Percentiles rank a stretch among this genome's conserved stretches.
phyloP scores from a whole-genome alignment of 1,140 invertebrate genomes.

The Potamilus streckersoni region DNA sequence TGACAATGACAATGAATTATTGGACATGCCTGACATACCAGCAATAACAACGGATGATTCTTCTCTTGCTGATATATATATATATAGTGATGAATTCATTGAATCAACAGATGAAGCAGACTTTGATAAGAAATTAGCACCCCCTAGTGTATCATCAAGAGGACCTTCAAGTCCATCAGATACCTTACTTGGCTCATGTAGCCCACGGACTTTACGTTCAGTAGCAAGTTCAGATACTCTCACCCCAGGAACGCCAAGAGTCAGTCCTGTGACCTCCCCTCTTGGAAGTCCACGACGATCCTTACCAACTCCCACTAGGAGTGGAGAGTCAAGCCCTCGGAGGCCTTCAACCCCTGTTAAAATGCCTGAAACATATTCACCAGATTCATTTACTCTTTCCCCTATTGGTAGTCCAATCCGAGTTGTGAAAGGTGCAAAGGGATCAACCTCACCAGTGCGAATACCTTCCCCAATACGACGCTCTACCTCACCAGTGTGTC shows the following conservation, averaged over 20 bases:
- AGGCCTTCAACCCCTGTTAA: constrained; percentile 41
- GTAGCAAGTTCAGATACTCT: constrained; percentile 77
- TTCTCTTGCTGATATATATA: constrained; percentile 14
- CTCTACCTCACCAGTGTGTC: constrained; percentile 32
- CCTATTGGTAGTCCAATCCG: constrained; percentile 47
- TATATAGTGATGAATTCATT: constrained; percentile 20
- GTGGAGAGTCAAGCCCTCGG: constrained; percentile 44
- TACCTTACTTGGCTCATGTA: constrained; percentile 5
- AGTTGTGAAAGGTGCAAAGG: constrained; percentile 49
- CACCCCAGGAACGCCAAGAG: constrained; percentile 57
- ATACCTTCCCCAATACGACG: constrained; percentile 46
- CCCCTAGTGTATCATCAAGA: constrained; percentile 39
- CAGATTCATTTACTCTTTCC: constrained; percentile 39
- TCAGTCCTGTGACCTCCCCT: constrained; percentile 51
- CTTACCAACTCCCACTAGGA: constrained; percentile 29
- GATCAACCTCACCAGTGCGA: constrained; percentile 53
- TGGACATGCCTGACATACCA: constrained; percentile 47
- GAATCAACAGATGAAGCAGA: constrained; percentile 35
- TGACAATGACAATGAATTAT: constrained; percentile 40
- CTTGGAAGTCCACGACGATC: constrained; percentile 45
- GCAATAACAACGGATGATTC: constrained; percentile 48
- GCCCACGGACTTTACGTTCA: constrained; percentile 67
- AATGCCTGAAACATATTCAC: constrained; percentile 23
- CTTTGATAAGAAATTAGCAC: constrained; percentile 38
- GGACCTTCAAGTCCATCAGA: constrained; percentile 40